A percentile compares a stretch with the other conserved stretches of the same genome.
Conservation (phyloP, 64 coral and sea anemone species). For the Actinia tenebrosa region DNA sequence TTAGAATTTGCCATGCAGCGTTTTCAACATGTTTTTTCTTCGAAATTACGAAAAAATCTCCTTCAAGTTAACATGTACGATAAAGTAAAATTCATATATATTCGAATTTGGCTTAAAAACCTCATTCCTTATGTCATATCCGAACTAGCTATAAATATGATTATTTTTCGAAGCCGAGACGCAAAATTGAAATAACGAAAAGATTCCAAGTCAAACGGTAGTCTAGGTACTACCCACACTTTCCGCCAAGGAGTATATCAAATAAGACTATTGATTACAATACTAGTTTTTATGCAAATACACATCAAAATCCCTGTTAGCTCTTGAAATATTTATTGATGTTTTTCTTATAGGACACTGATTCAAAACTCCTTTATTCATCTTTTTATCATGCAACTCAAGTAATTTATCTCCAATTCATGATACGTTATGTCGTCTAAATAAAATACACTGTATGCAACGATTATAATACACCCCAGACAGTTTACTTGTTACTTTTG, state of each 20-base stretch:
- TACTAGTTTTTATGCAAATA: not conserved
- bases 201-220: not conserved
- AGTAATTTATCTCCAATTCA: not conserved
- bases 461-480: too few species aligned
- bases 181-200: too few species aligned
- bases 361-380: not conserved
- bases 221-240: not conserved
- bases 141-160: not conserved
- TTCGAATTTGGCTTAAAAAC: not conserved
- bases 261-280: not conserved
- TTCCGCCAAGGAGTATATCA: not conserved
- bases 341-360: not conserved
- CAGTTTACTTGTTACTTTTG: too few species aligned
- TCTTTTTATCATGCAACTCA: not conserved
- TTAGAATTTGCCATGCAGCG: not conserved
- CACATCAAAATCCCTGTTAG: not conserved
- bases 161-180: not conserved
- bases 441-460: too few species aligned
- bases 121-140: not conserved
- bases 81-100: not conserved
- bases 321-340: constrained; percentile 1
- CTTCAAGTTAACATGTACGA: not conserved
- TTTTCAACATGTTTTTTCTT: not conserved
- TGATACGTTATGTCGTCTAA: too few species aligned
- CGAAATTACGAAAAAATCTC: not conserved